These are phyloP conservation scores for Tuberolachnus salignus DNA, from an alignment of 2,888 invertebrate genomes.

Conservation along the genomic window DNA sequence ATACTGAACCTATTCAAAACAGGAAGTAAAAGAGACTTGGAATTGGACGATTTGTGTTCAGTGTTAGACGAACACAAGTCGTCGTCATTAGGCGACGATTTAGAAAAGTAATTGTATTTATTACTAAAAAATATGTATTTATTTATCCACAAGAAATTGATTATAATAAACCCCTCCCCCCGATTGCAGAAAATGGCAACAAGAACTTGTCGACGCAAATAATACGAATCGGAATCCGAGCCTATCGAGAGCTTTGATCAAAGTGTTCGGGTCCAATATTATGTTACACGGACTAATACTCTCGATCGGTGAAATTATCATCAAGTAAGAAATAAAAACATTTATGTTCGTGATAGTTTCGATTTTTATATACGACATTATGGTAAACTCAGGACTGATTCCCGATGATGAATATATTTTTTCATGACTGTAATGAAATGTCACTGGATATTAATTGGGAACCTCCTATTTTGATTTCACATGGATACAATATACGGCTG, in stretches of 20 bases:
- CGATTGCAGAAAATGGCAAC: not conserved
- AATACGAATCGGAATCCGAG: not conserved
- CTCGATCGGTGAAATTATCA: not conserved
- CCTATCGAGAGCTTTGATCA: not conserved
- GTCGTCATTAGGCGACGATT: conserved; percentile 69
- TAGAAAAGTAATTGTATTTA: conserved; percentile 67
- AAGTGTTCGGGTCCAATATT: not conserved
- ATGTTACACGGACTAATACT: not conserved
- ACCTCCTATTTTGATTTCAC: no score
- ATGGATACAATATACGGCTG: no score
- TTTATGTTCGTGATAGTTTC: no score
- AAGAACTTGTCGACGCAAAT: not conserved
- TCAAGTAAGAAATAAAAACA: not conserved
- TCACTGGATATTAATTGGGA: no score
- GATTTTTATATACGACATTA: no score
- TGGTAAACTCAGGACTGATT: no score
- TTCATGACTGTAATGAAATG: no score
- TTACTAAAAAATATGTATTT: not conserved
- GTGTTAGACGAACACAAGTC: conserved; percentile 74
- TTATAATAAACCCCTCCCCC: not conserved
- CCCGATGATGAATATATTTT: no score
- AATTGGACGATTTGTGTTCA: conserved; percentile 75
- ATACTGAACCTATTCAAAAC: conserved; percentile 76
- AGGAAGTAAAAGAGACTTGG: conserved; percentile 75
- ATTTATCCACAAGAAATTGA: not conserved